Conservation (phyloP, 2,113 vertebrate genomes). For the Progne subis region DNA sequence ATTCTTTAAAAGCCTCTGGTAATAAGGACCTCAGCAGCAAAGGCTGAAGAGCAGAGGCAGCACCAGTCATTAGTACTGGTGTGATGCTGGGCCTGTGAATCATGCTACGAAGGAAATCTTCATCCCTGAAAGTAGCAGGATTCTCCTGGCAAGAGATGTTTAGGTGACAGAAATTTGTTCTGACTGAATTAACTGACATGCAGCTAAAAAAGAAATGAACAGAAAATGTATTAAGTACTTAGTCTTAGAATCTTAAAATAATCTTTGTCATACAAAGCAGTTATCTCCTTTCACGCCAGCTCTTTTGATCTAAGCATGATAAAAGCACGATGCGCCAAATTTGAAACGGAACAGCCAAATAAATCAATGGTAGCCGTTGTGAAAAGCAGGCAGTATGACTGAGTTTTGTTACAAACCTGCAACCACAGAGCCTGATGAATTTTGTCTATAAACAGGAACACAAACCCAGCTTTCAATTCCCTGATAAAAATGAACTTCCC, state of each 20-base stretch:
- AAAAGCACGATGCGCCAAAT: neutral
- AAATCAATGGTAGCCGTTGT: neutral
- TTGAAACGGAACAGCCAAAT: neutral
- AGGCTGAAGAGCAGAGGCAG: neutral
- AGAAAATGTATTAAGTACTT: neutral
- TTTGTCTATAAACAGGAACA: constrained; percentile 3
- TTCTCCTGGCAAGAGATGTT: neutral
- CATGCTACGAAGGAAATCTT: neutral
- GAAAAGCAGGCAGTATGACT: neutral
- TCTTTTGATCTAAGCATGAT: neutral
- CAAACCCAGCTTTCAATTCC: neutral
- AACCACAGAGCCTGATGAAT: neutral
- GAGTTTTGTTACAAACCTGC: neutral
- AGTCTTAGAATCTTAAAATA: neutral
- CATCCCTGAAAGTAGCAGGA: neutral
- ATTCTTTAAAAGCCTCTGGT: neutral
- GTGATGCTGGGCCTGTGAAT: neutral
- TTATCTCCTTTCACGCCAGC: neutral
- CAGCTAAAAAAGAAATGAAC: neutral
- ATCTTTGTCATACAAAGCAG: neutral
- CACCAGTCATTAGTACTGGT: neutral
- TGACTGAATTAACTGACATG: neutral
- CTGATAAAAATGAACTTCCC: neutral
- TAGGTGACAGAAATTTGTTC: neutral
- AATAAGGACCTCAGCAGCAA: neutral